phyloP scores from a whole-genome alignment of 2,888 invertebrate genomes.

The Epirrhoe tristata region DNA sequence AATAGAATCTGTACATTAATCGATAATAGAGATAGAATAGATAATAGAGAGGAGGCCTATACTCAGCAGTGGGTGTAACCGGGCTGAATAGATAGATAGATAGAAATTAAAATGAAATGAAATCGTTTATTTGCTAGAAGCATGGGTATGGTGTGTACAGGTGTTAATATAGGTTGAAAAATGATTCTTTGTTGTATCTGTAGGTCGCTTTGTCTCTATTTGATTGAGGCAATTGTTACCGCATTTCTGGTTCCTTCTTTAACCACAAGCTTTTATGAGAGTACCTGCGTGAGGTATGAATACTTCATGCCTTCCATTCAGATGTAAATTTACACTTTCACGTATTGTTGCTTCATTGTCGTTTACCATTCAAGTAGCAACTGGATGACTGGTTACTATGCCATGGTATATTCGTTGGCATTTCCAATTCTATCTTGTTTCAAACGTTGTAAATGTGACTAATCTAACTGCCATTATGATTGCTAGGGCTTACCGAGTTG shows the following conservation, averaged over 20 bases:
- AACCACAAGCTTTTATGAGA: slow-evolving; percentile 30
- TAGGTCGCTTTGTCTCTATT: not conserved
- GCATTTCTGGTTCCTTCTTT: slow-evolving; percentile 22
- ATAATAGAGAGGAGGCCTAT: too few relatives aligned
- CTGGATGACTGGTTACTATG: not conserved
- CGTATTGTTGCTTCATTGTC: slow-evolving; percentile 29
- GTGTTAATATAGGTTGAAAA: too few relatives aligned
- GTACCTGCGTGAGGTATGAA: slow-evolving; percentile 1
- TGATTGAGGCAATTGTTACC: slow-evolving; percentile 14
- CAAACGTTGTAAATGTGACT: not conserved
- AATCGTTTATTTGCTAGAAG: too few relatives aligned
- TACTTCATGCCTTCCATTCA: slow-evolving; percentile 34
- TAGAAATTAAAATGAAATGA: too few relatives aligned
- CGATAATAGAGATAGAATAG: too few relatives aligned
- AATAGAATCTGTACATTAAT: too few relatives aligned
- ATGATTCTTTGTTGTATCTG: not conserved
- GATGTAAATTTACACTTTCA: slow-evolving; percentile 38
- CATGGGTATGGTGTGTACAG: too few relatives aligned
- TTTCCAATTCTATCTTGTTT: not conserved
- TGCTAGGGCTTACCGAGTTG: slow-evolving; percentile 83
- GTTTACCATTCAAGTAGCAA: slow-evolving; percentile 13
- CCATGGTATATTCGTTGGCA: not conserved
- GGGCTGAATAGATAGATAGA: too few relatives aligned
- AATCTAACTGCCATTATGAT: not conserved
- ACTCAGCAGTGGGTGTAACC: too few relatives aligned